Conservation (phyloP, 1,140 invertebrate species). For the Cyphomyrmex costatus region DNA sequence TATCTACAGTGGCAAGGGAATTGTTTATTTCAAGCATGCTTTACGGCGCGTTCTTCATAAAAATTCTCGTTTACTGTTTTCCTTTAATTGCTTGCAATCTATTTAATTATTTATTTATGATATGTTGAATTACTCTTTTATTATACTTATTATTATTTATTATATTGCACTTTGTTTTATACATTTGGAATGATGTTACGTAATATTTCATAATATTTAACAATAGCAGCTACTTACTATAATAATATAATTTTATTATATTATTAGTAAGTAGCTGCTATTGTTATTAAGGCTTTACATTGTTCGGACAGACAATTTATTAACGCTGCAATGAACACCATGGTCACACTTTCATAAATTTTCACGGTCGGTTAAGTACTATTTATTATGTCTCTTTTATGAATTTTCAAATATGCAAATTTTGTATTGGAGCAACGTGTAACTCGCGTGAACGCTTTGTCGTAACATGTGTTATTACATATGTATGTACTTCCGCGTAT, state of each 20-base stretch:
- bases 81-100: background rate
- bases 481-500: constrained; percentile 35
- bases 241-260: background rate
- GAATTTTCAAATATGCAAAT: constrained; percentile 30
- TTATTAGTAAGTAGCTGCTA: background rate
- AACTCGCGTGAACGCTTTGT: constrained; percentile 18
- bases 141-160: constrained; percentile 11
- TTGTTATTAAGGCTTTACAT: background rate
- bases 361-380: constrained; percentile 4
- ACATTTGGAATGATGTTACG: background rate
- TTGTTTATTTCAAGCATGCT: background rate
- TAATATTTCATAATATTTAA: background rate
- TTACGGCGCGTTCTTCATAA: background rate
- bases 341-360: background rate
- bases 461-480: constrained; percentile 50
- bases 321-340: background rate
- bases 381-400: constrained; percentile 23
- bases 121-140: background rate
- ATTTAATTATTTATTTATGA: background rate
- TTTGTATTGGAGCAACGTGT: background rate
- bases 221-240: background rate
- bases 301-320: background rate
- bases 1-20: background rate
- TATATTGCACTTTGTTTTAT: background rate
- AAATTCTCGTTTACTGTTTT: background rate